These are phyloP conservation scores for Anniella stebbinsi DNA, from an alignment of 2,797 vertebrate species.

Conservation along the genomic window DNA sequence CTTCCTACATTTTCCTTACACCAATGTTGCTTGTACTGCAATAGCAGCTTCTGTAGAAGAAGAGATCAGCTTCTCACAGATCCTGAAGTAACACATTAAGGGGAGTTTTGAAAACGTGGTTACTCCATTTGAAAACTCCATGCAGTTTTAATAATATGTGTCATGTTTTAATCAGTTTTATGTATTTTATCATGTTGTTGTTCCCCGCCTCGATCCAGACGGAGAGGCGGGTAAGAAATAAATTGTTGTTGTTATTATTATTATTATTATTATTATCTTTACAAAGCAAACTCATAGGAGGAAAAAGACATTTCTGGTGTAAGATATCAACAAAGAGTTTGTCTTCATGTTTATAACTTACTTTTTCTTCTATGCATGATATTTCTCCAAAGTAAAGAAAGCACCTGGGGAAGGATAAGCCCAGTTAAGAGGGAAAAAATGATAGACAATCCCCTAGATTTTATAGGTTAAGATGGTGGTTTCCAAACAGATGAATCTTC, in stretches of 20 bases:
- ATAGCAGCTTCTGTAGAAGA: neutral
- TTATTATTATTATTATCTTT: too few relatives aligned
- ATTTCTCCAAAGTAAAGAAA: neutral
- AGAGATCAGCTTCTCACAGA: neutral
- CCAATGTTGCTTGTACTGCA: neutral
- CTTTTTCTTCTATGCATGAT: neutral
- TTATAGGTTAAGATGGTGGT: neutral
- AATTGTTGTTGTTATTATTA: too few relatives aligned
- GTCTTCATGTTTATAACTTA: neutral
- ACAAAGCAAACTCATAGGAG: neutral
- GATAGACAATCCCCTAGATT: neutral
- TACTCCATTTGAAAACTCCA: too few relatives aligned
- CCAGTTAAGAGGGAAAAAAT: neutral
- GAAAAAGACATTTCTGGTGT: neutral
- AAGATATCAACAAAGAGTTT: neutral
- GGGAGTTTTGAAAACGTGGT: neutral
- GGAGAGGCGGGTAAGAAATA: too few relatives aligned
- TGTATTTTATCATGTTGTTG: too few relatives aligned
- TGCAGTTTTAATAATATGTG: too few relatives aligned
- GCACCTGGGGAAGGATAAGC: neutral
- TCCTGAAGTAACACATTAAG: neutral
- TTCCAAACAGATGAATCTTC: neutral
- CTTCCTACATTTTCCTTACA: neutral
- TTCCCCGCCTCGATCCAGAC: too few relatives aligned
- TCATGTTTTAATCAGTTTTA: too few relatives aligned